Evolutionary conservation across 2,113 vertebrate genomes (phyloP).

Genomic region (Eublepharis macularius): DNA sequence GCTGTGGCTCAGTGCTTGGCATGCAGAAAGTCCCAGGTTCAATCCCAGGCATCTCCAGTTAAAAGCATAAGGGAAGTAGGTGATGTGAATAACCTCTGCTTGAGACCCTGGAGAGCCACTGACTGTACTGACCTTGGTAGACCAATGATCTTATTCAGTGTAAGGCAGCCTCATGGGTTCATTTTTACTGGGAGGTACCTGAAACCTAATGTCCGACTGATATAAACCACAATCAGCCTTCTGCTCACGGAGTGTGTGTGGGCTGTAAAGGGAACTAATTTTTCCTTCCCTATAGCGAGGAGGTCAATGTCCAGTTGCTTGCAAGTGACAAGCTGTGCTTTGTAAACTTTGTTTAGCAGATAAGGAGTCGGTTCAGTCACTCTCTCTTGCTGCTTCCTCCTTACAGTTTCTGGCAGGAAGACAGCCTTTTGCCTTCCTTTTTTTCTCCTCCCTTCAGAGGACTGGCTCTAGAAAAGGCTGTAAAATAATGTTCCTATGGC

Average conservation of each 20-base stretch:
- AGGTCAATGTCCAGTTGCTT: constrained; percentile 33
- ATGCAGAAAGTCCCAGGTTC: too few species aligned
- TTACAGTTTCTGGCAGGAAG: constrained; percentile 51
- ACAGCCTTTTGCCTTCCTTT: constrained; percentile 31
- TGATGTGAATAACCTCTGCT: too few species aligned
- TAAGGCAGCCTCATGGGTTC: too few species aligned
- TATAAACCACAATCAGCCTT: neutral
- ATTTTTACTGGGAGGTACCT: neutral
- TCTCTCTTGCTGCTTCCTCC: constrained; percentile 42
- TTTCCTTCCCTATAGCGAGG: neutral
- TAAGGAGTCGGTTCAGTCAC: constrained; percentile 34
- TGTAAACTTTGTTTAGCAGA: constrained; percentile 22
- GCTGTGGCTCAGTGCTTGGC: too few species aligned
- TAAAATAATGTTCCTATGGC: constrained; percentile 73
- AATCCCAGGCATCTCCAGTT: too few species aligned
- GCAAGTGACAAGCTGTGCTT: constrained; percentile 27
- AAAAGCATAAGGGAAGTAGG: too few species aligned
- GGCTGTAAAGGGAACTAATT: accelerated
- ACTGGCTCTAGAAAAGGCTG: constrained; percentile 63
- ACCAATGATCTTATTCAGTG: too few species aligned
- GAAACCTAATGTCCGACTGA: neutral
- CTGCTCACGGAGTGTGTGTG: neutral
- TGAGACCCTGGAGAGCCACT: too few species aligned
- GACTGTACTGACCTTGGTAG: too few species aligned
- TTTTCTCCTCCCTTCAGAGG: constrained; percentile 63